phyloP scores from a whole-genome alignment of 2,113 vertebrate genomes.

The Gymnocephalus cernua region DNA sequence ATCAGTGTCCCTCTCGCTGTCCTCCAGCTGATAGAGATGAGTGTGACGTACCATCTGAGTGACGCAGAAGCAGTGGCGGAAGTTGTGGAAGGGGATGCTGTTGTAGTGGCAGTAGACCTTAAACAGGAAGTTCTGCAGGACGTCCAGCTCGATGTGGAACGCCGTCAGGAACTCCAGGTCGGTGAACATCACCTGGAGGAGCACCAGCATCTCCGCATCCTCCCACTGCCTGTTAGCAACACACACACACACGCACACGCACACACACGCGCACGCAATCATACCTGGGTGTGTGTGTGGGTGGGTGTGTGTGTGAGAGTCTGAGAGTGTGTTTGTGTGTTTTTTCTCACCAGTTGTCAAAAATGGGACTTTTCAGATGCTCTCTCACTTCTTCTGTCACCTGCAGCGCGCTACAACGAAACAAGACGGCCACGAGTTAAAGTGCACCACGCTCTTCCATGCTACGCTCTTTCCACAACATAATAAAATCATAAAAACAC shows the following conservation, averaged over 20 bases:
- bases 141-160: constrained; percentile 73
- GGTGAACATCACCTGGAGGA: constrained; percentile 81
- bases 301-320: neutral
- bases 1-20: too few species aligned
- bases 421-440: neutral
- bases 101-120: constrained; percentile 81
- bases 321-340: neutral
- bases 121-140: constrained; percentile 81
- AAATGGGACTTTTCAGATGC: constrained; percentile 74
- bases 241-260: neutral
- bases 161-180: constrained; percentile 78
- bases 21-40: too few species aligned
- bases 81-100: constrained; percentile 84
- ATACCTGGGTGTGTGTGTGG: neutral
- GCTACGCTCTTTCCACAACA: too few species aligned
- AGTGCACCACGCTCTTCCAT: too few species aligned
- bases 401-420: constrained; percentile 67
- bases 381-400: constrained; percentile 77
- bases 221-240: constrained; percentile 77
- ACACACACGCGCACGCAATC: too few species aligned
- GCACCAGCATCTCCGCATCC: constrained; percentile 81
- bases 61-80: constrained; percentile 77
- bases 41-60: constrained; percentile 66
- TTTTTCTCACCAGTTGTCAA: constrained; percentile 77
- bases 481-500: too few species aligned